Percentiles rank a stretch among this genome's conserved stretches.
phyloP scores from a whole-genome alignment of 2,113 vertebrate species.

The Labeo rohita region DNA sequence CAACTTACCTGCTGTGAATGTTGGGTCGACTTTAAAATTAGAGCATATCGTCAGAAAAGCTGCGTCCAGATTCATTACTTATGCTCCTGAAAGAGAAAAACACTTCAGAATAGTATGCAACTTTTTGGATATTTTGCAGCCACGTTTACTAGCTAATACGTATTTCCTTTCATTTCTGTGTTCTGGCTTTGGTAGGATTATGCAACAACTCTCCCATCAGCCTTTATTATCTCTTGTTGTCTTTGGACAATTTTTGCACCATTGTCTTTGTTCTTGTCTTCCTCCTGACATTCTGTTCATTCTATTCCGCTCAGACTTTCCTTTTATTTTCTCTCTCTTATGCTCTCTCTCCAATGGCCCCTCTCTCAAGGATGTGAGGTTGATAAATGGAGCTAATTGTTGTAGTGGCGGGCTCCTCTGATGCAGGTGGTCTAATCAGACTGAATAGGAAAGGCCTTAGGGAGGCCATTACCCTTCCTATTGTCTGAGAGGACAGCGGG shows the following conservation, averaged over 20 bases:
- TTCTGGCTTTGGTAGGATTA: not conserved
- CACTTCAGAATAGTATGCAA: not conserved
- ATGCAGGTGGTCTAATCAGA: slow-evolving; percentile 77
- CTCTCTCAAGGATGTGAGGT: slow-evolving; percentile 65
- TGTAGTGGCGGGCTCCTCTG: slow-evolving; percentile 75
- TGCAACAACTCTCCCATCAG: not conserved
- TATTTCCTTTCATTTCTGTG: not conserved
- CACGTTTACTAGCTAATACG: too few species aligned
- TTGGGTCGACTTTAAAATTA: not conserved
- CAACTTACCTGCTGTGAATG: not conserved
- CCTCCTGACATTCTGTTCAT: slow-evolving; percentile 4
- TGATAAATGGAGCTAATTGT: slow-evolving; percentile 85
- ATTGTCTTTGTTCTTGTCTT: slow-evolving; percentile 4
- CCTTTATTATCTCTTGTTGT: not conserved
- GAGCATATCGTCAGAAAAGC: not conserved
- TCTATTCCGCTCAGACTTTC: slow-evolving; percentile 10
- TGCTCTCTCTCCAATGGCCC: slow-evolving; percentile 6
- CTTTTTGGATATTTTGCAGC: not conserved
- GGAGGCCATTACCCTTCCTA: slow-evolving; percentile 82
- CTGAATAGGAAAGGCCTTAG: slow-evolving; percentile 77
- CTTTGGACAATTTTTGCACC: not conserved
- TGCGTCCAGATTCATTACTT: not conserved
- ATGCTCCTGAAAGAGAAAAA: not conserved
- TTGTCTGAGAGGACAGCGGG: slow-evolving; percentile 78
- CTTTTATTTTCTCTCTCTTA: slow-evolving; percentile 15